phyloP scores from a whole-genome alignment of 2,113 vertebrate species.

The Malaclemys terrapin region DNA sequence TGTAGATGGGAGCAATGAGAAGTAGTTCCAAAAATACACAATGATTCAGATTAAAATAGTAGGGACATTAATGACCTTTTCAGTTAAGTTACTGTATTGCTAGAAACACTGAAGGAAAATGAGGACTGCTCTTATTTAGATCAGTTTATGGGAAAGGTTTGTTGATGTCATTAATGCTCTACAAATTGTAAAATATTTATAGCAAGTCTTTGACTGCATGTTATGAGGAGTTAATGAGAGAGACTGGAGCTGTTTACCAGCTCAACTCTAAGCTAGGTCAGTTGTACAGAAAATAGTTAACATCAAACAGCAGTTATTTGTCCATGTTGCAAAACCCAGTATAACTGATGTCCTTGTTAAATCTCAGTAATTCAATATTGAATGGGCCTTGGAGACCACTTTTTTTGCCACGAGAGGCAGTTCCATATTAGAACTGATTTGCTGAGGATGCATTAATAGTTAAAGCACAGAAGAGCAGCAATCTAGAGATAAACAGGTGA shows the following conservation, averaged over 20 bases:
- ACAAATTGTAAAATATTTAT: background rate
- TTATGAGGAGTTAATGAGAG: background rate
- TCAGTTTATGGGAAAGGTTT: background rate
- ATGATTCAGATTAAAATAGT: background rate
- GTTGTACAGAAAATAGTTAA: background rate
- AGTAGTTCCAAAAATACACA: background rate
- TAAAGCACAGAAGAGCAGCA: background rate
- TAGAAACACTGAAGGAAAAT: background rate
- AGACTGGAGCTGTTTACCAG: background rate
- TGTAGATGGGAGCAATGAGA: too few species aligned
- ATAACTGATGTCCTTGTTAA: background rate
- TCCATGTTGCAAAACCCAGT: background rate
- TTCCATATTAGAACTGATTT: background rate
- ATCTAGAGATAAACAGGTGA: background rate
- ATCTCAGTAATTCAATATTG: background rate
- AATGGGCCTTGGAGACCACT: background rate
- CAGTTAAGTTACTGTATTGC: background rate
- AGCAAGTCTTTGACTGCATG: background rate
- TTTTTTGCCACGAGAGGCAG: background rate
- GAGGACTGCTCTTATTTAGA: background rate
- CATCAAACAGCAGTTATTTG: background rate
- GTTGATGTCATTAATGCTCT: background rate
- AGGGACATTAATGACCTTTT: background rate
- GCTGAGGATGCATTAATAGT: background rate
- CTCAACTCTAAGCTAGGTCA: background rate